Evolutionary conservation across 2,797 vertebrate species (phyloP).

Genomic region (Lutra lutra): DNA sequence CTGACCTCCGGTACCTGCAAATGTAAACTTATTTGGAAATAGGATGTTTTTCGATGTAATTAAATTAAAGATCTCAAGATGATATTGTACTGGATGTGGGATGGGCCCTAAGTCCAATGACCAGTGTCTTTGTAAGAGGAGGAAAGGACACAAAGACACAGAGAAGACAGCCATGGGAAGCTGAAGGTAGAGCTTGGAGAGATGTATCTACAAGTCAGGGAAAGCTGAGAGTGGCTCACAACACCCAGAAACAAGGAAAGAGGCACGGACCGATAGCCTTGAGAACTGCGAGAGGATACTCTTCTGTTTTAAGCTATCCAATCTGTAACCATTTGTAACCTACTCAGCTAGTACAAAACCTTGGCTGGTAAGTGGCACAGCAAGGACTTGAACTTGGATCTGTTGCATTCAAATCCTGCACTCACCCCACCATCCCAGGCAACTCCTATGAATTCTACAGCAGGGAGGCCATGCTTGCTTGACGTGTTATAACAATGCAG

Average conservation of each 20-base stretch:
- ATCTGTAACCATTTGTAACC: not conserved
- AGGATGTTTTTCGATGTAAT: not conserved
- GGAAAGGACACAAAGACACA: not conserved
- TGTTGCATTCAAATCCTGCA: not conserved
- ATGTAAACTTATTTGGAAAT: not conserved
- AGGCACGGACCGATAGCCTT: not conserved
- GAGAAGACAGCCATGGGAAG: not conserved
- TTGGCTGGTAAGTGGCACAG: not conserved
- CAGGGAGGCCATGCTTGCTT: not conserved
- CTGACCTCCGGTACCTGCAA: not conserved
- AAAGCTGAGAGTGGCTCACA: accelerated
- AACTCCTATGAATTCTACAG: not conserved
- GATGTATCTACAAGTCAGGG: not conserved
- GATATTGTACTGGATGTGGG: not conserved
- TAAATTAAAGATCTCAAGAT: not conserved
- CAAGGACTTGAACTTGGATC: not conserved
- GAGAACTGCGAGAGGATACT: not conserved
- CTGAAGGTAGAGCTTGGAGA: not conserved
- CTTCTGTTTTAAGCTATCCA: not conserved
- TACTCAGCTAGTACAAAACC: not conserved
- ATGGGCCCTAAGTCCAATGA: not conserved
- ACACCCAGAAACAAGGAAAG: not conserved
- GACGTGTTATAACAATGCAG: not conserved
- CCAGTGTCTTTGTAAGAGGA: not conserved
- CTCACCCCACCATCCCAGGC: not conserved